Evolutionary conservation across 2,888 invertebrate genomes (phyloP).

Genomic region (Eupithecia subumbrata): DNA sequence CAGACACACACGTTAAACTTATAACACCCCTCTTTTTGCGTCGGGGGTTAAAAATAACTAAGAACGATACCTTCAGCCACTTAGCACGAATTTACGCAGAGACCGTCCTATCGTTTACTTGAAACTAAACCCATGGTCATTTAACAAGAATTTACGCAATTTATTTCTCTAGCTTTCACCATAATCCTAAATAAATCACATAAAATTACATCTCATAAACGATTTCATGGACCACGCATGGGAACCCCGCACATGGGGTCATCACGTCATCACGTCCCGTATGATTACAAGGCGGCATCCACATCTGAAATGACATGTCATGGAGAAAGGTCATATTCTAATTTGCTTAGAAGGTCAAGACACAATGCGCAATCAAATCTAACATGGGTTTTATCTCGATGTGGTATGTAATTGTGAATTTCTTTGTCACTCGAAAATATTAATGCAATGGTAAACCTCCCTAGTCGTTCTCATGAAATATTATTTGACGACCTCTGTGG

Average conservation of each 20-base stretch:
- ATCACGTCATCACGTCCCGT: conserved; percentile 44
- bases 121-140: background rate
- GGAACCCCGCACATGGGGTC: conserved; percentile 39
- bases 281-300: conserved; percentile 43
- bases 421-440: background rate
- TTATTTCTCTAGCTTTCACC: conserved; percentile 10
- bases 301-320: conserved; percentile 47
- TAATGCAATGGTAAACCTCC: background rate
- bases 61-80: too few species aligned
- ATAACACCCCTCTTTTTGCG: too few species aligned
- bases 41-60: too few species aligned
- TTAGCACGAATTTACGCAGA: too few species aligned
- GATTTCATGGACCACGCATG: conserved; percentile 38
- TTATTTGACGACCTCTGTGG: too few species aligned
- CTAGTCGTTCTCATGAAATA: background rate
- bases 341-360: conserved; percentile 3
- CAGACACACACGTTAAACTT: too few species aligned
- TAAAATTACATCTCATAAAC: conserved; percentile 40
- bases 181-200: conserved; percentile 39
- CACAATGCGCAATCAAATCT: conserved; percentile 14
- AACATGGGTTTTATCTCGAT: background rate
- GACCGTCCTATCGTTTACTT: background rate
- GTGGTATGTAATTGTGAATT: background rate
- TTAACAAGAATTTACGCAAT: background rate
- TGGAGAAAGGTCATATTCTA: conserved; percentile 16